Evolutionary conservation across 2,113 vertebrate genomes (phyloP).

Genomic region (Albula goreensis): DNA sequence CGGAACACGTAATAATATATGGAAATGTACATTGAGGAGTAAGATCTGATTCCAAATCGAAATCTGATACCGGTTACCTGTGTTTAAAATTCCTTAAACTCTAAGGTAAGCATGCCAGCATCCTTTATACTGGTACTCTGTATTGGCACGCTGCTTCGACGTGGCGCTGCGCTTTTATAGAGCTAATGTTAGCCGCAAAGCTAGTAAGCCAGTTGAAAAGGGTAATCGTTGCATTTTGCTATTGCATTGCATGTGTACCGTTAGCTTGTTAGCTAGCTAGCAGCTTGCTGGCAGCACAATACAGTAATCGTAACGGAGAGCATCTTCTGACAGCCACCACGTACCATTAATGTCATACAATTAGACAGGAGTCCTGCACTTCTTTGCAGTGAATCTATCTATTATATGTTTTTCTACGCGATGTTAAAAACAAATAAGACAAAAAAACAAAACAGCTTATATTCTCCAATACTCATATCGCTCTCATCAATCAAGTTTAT

Average conservation of each 20-base stretch:
- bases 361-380: background rate
- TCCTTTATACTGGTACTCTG: constrained; percentile 8
- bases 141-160: constrained; percentile 29
- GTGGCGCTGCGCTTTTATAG: constrained; percentile 29
- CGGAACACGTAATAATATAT: background rate
- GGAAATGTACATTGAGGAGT: background rate
- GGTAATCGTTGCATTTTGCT: background rate
- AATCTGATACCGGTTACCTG: background rate
- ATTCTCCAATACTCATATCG: background rate
- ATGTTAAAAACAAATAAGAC: background rate
- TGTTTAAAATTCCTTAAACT: background rate
- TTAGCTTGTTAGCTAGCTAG: constrained; percentile 18
- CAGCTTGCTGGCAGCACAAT: background rate
- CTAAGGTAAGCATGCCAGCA: background rate
- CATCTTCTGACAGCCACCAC: constrained; percentile 1
- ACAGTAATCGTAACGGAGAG: background rate
- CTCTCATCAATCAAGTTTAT: constrained; percentile 33
- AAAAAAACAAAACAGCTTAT: background rate
- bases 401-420: background rate
- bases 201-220: constrained; percentile 13
- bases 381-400: background rate
- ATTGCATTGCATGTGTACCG: constrained; percentile 15
- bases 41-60: background rate
- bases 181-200: constrained; percentile 19
- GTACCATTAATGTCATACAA: background rate